Percentiles rank a stretch among this genome's conserved stretches.
These are phyloP conservation scores for Odontophorus gujanensis DNA, from an alignment of 2,113 vertebrate species.

Conservation along the genomic window DNA sequence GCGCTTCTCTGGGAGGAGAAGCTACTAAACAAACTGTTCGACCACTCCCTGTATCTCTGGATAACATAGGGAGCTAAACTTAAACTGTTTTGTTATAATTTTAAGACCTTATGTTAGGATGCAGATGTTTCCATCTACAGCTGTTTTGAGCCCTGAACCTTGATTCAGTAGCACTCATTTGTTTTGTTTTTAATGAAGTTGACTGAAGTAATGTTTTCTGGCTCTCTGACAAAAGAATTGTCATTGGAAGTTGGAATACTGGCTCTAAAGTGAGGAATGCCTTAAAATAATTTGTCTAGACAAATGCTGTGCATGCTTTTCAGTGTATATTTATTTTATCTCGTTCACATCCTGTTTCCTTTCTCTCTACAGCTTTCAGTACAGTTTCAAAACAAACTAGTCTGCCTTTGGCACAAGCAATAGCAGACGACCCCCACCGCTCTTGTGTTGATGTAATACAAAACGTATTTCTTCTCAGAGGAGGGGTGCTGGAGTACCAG, in stretches of 20 bases:
- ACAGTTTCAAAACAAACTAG: neutral
- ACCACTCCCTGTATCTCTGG: neutral
- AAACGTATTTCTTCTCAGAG: neutral
- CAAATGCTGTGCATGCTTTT: neutral
- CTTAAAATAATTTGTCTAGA: conserved; percentile 47
- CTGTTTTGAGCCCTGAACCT: neutral
- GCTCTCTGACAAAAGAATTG: neutral
- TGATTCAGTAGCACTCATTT: neutral
- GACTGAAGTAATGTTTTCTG: neutral
- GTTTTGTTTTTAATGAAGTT: neutral
- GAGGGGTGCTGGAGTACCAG: neutral
- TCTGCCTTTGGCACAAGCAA: fast-evolving
- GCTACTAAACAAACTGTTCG: neutral
- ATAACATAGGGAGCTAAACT: neutral
- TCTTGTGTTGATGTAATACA: neutral
- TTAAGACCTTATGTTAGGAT: neutral
- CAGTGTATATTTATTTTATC: neutral
- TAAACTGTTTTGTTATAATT: neutral
- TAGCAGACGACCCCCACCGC: neutral
- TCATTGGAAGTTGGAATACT: neutral
- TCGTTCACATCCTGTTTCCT: neutral
- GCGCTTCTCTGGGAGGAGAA: neutral
- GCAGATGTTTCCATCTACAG: neutral
- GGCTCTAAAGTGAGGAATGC: neutral
- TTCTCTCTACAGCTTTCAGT: neutral